Evolutionary conservation across 2,888 invertebrate species (phyloP).

Genomic region (Metacarcinus magister): DNA sequence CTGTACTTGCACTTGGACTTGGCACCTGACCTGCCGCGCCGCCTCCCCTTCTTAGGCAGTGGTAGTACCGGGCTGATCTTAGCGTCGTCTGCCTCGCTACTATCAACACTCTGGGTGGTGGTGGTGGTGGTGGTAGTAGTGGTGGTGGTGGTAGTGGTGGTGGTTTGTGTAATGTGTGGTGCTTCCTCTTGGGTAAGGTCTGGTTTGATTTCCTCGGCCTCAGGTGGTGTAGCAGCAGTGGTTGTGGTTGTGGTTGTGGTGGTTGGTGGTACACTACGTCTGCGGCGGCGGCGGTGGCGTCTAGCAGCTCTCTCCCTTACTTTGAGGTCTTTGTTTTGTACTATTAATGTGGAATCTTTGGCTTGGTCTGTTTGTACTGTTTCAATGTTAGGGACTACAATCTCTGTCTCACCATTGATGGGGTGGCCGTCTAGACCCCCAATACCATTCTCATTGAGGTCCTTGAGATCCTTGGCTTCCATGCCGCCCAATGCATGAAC

Average conservation of each 20-base stretch:
- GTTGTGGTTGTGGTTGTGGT: not conserved
- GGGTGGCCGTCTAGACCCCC: not conserved
- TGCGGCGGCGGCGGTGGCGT: not conserved
- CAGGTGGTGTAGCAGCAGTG: not conserved
- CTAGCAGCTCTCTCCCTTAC: not conserved
- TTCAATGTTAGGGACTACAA: not conserved
- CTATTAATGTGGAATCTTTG: constrained; percentile 71
- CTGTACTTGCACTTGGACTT: not conserved
- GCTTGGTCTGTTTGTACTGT: constrained; percentile 69
- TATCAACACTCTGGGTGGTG: not conserved
- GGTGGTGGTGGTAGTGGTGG: not conserved
- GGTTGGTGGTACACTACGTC: not conserved
- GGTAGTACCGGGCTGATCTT: not conserved
- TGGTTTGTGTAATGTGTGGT: not conserved
- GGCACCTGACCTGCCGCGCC: not conserved
- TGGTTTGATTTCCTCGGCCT: not conserved
- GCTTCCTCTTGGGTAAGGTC: not conserved
- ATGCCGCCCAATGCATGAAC: not conserved
- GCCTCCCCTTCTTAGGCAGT: not conserved
- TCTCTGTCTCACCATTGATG: constrained; percentile 27
- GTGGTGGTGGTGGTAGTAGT: not conserved
- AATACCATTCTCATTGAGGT: constrained; percentile 43
- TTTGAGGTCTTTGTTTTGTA: constrained; percentile 64
- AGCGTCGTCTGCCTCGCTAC: not conserved
- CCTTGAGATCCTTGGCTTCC: constrained; percentile 30